Evolutionary conservation across 2,797 vertebrate genomes (phyloP).

Genomic region (Cetoscarus ocellatus): DNA sequence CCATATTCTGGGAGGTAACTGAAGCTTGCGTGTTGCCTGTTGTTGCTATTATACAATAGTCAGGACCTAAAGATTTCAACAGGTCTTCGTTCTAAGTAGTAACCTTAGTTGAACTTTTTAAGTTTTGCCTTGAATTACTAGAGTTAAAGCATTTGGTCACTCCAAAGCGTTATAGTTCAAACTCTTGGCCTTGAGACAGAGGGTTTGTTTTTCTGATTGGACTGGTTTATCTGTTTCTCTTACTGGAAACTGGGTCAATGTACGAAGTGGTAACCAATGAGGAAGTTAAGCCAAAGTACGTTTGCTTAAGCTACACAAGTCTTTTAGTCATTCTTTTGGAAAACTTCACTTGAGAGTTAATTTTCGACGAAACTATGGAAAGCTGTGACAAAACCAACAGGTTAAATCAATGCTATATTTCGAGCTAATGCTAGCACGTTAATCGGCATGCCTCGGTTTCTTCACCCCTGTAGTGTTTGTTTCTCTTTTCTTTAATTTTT

Average conservation of each 20-base stretch:
- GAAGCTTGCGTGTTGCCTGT: neutral
- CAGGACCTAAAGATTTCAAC: neutral
- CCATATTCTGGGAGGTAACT: neutral
- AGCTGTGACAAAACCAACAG: neutral
- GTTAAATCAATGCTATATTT: neutral
- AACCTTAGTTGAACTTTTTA: neutral
- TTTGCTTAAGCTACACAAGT: neutral
- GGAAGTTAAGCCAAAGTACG: constrained; percentile 1
- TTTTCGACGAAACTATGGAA: neutral
- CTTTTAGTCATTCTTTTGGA: neutral
- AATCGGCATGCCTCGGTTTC: neutral
- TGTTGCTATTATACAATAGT: neutral
- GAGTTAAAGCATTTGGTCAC: neutral
- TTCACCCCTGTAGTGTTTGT: neutral
- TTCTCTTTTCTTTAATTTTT: constrained; percentile 31
- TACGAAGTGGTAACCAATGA: neutral
- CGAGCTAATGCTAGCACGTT: neutral
- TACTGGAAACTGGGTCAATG: constrained; percentile 51
- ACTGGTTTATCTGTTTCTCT: constrained; percentile 6
- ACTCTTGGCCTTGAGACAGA: neutral
- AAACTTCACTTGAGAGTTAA: neutral
- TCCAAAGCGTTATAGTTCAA: neutral
- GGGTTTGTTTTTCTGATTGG: neutral
- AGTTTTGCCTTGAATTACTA: neutral
- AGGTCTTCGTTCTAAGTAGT: neutral